Base-by-base conservation (phyloP, 92 coral and sea anemone species). In the Siderastrea radians region DNA sequence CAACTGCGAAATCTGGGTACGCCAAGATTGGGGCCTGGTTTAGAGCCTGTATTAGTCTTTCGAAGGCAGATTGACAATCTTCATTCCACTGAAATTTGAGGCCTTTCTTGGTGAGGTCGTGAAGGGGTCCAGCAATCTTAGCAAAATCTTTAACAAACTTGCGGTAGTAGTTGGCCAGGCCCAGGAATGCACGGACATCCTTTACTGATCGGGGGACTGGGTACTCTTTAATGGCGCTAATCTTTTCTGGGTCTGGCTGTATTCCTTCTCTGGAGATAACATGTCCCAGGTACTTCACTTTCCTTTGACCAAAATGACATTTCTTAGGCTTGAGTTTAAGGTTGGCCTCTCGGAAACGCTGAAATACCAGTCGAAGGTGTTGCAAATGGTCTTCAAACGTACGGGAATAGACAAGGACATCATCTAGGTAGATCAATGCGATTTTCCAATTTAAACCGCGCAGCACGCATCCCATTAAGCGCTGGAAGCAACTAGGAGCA, bases 401-500 rank as follows among this genome's bases (percentile, higher is more conserved):
- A 5, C 19, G 9, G 55, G 82, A 57, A 17, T 6, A 84, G 1
- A 84, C 59, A 8, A 84, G 49, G 43, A 84, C 51, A 4, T 73
- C 88, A 50, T 61, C 88, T 7, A 84, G 49, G 46, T 84, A 84
- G 57, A 16, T n/a, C 1, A 75, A 64, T 0, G 82, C 60, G 11
- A 7, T 58, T 48, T 75, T 62, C 16, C 57, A 61, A 44, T 74
- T 46, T 48, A 74, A 64, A 3, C 78, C 81, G 7, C 73, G 19
- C 54, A 84, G 48, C 9, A 74, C 50, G 17, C 73, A 16, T 5
- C 46, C 82, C 82, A 84, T 84, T 8, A 84, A 49, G n/a, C 86
- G 52, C 49, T 87, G 86, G 49, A 87, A 87, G 7, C 67, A 70
- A 15, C 67, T 45, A 10, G 91, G 91, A 6, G 80, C 86, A 49